A percentile compares a stretch with the other conserved stretches of the same genome.
Evolutionary conservation across 1,140 invertebrate species (phyloP).

Genomic region (Ylistrum balloti): DNA sequence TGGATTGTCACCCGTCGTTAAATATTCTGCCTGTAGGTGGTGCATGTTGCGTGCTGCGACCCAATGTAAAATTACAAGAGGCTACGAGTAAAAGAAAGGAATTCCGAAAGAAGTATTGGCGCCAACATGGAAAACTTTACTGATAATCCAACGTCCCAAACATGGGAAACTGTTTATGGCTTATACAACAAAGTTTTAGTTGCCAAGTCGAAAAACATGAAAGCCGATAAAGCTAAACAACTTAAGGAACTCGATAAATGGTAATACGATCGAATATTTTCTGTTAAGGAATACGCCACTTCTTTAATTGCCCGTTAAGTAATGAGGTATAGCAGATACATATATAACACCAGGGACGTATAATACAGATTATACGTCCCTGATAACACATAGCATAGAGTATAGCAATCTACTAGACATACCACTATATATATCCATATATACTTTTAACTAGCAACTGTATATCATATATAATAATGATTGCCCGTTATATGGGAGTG

Average conservation of each 20-base stretch:
- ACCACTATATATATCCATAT: too few relatives aligned
- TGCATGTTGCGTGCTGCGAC: not conserved
- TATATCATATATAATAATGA: too few relatives aligned
- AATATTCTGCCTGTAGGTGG: not conserved
- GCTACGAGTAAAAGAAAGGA: not conserved
- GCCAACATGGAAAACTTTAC: not conserved
- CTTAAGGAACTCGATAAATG: constrained; percentile 54
- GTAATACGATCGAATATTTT: too few relatives aligned
- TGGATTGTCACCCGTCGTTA: not conserved
- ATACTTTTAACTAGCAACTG: too few relatives aligned
- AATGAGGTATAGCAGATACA: too few relatives aligned
- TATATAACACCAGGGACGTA: too few relatives aligned
- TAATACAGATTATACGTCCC: too few relatives aligned
- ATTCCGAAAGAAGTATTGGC: constrained; percentile 29
- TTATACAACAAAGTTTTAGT: constrained; percentile 48
- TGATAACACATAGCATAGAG: too few relatives aligned
- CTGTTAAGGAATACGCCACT: too few relatives aligned
- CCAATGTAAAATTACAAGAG: not conserved
- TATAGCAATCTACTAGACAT: too few relatives aligned
- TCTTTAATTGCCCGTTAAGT: too few relatives aligned
- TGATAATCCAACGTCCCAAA: not conserved
- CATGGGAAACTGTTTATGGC: constrained; percentile 44
- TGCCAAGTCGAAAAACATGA: constrained; percentile 53
- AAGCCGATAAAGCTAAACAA: constrained; percentile 59
- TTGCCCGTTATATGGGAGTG: too few relatives aligned